Evolutionary conservation across 2,797 vertebrate species (phyloP).

Genomic region (Hirundo rustica): DNA sequence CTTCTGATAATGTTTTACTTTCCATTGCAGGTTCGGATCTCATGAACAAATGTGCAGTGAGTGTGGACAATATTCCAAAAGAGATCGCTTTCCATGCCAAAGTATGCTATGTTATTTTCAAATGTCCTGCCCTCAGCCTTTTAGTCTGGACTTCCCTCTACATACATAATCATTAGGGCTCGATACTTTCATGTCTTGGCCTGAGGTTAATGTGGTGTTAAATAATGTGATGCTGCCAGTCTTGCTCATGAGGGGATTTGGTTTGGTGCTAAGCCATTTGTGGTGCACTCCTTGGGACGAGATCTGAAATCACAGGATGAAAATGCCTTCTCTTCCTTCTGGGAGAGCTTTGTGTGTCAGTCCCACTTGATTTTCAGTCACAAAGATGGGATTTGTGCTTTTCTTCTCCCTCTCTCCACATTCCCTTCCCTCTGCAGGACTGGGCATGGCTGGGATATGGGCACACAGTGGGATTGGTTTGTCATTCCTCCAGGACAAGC

Average conservation of each 20-base stretch:
- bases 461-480: not conserved
- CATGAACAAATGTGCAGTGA: slow-evolving; percentile 50
- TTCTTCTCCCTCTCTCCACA: not conserved
- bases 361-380: not conserved
- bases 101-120: not conserved
- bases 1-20: not conserved
- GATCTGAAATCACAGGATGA: not conserved
- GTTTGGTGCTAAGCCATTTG: not conserved
- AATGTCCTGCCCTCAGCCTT: not conserved
- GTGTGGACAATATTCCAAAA: not conserved
- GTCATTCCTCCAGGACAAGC: not conserved
- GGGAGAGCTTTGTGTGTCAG: not conserved
- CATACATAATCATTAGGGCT: fast-evolving
- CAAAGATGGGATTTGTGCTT: not conserved
- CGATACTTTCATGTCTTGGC: not conserved
- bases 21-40: slow-evolving; percentile 50
- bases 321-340: not conserved
- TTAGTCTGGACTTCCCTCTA: not conserved
- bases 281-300: not conserved
- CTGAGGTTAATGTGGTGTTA: not conserved
- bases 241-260: not conserved
- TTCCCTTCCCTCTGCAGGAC: not conserved
- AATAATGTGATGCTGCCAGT: not conserved
- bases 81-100: not conserved
- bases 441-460: not conserved